Evolutionary conservation across 2,113 vertebrate species (phyloP).

Genomic region (Pluvianellus socialis): DNA sequence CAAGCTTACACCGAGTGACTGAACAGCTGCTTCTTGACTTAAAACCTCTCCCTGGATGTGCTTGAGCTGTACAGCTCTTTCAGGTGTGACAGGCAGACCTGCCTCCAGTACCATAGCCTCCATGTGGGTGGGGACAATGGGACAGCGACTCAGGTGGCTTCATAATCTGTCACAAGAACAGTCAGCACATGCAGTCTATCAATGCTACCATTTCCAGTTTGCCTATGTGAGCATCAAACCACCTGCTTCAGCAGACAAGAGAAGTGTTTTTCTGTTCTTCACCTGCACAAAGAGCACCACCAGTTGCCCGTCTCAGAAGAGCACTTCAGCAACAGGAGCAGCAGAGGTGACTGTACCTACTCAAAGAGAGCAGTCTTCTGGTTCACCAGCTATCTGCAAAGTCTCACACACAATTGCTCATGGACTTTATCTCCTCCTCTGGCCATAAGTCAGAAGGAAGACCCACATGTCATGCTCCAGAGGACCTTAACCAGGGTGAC

Average conservation of each 20-base stretch:
- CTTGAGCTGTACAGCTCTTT: background rate
- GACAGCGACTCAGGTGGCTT: conserved; percentile 8
- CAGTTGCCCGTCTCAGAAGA: background rate
- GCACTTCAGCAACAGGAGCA: background rate
- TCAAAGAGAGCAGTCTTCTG: background rate
- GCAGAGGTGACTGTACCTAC: background rate
- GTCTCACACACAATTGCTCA: background rate
- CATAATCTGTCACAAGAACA: background rate
- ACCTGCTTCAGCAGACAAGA: background rate
- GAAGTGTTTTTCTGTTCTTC: background rate
- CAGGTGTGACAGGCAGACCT: conserved; percentile 54
- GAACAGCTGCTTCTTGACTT: conserved; percentile 57
- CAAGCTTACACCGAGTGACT: background rate
- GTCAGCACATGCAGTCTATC: background rate
- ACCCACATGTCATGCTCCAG: background rate
- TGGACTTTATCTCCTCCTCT: background rate
- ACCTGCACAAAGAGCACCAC: background rate
- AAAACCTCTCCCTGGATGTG: background rate
- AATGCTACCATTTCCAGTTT: background rate
- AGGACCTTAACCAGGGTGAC: background rate
- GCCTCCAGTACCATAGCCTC: background rate
- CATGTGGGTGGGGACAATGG: background rate
- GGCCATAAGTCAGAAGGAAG: background rate
- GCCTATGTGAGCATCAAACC: background rate
- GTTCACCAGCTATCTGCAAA: background rate